Percentiles rank a stretch among this genome's conserved stretches.
phyloP scores from a whole-genome alignment of 2,797 vertebrate genomes.

The Leucoraja ocellata region DNA sequence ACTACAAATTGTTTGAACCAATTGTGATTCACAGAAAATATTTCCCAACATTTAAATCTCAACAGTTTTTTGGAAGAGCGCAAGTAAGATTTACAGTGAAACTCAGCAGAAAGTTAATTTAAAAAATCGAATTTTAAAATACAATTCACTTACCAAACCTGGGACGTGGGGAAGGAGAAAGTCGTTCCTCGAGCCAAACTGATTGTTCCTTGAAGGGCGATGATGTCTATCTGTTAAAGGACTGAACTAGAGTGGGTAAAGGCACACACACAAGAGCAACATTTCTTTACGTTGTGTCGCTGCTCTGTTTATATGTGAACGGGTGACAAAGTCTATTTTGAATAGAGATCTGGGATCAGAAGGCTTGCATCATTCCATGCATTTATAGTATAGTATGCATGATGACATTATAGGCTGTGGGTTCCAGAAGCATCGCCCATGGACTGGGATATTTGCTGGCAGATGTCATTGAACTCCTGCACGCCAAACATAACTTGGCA shows the following conservation, averaged over 20 bases:
- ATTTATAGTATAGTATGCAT: conserved; percentile 58
- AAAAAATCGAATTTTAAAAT: neutral
- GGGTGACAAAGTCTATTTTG: conserved; percentile 58
- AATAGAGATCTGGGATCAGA: conserved; percentile 52
- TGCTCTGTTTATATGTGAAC: conserved; percentile 59
- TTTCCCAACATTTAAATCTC: conserved; percentile 10
- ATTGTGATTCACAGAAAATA: conserved; percentile 44
- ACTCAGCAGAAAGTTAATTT: neutral
- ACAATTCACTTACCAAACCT: conserved; percentile 16
- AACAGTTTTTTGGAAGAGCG: conserved; percentile 41
- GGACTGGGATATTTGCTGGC: conserved; percentile 46
- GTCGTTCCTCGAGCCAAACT: neutral
- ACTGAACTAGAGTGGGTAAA: neutral
- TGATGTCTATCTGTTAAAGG: neutral
- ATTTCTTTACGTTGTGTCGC: conserved; percentile 37
- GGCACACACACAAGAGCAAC: neutral
- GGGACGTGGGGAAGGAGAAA: too few species aligned
- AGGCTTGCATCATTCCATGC: conserved; percentile 58
- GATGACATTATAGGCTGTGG: conserved; percentile 55
- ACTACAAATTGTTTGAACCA: conserved; percentile 30
- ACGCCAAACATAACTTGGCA: conserved; percentile 53
- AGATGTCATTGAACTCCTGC: conserved; percentile 48
- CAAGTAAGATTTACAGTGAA: conserved; percentile 49
- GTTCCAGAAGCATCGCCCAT: conserved; percentile 41
- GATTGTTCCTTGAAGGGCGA: neutral